Evolutionary conservation across 1,140 invertebrate genomes (phyloP), one percentile per base, ranked within the genome.

Genomic region (Lepidurus packardi): DNA sequence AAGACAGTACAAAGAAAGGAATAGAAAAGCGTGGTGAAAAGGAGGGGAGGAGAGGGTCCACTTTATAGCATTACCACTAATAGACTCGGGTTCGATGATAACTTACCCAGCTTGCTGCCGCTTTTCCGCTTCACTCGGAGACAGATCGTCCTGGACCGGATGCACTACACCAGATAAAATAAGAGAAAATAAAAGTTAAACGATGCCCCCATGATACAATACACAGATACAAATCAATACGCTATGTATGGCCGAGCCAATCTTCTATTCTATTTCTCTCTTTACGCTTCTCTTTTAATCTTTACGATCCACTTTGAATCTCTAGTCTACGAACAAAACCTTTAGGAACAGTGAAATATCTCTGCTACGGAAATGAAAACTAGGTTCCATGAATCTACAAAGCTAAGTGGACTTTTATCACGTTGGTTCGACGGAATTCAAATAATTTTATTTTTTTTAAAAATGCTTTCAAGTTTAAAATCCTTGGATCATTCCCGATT

Each of bases 81-180:
- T 75, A 41, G 74, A 43, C 7, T 41, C 41, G 24, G 74, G 42
- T 41, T 75, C 74, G 44, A 65, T n/a, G 53, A 78, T 13, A 75
- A 90, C 93, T 95, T 85, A 96, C 94, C 92, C 84, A 95, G 87
- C 87, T 93, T 90, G 78, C 91, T 92, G 81, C 93, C 92, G 82
- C 91, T 93, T 83, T 92, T 90, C 84, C 94, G 88, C 84, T 94
- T 95, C 77, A 98, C 94, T 78, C 95, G 90, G 44, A 98, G 87
- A 85, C 94, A 96, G 87, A 98, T 97, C 82, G 94, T 94, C 84
- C 94, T 91, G 53, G 94, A 96, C 85, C 93, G 91, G 84, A 98
- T 97, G 85, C 95, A 97, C 95, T 97, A 87, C 78, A 93, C 91
- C 83, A 74, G 80, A 82, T 82, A 77, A 81, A 82, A 43, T 74